phyloP scores from a whole-genome alignment of 2,113 vertebrate genomes.

The Oryctolagus cuniculus region DNA sequence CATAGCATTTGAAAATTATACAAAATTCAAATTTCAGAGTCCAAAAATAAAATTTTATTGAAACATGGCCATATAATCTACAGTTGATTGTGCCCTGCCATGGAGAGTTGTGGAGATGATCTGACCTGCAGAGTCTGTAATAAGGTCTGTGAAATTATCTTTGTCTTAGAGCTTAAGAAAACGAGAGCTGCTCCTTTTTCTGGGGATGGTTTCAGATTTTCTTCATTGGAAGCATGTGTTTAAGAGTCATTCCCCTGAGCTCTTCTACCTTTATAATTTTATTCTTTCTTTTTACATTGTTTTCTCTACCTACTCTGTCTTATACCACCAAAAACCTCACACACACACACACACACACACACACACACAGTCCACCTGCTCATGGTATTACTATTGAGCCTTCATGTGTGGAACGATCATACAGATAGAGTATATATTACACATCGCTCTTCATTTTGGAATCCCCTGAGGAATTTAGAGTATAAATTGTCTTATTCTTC shows the following conservation, averaged over 20 bases:
- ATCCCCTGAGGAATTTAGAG: background rate
- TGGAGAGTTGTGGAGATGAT: background rate
- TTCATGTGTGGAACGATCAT: constrained; percentile 27
- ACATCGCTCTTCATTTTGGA: constrained; percentile 13
- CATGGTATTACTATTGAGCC: constrained; percentile 25
- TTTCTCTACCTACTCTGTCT: background rate
- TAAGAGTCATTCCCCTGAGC: background rate
- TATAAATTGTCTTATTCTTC: background rate
- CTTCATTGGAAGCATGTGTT: constrained; percentile 20
- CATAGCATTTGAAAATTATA: constrained; percentile 28
- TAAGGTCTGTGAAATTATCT: constrained; percentile 51
- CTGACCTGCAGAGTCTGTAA: background rate
- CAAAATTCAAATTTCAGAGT: constrained; percentile 48
- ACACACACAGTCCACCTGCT: background rate
- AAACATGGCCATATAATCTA: constrained; percentile 7
- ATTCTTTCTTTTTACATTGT: constrained; percentile 29
- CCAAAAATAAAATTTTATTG: constrained; percentile 50
- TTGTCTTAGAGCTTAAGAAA: constrained; percentile 53
- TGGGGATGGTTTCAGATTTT: background rate
- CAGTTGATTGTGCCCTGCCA: background rate
- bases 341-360: background rate
- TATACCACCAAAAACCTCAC: background rate
- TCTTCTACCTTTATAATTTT: constrained; percentile 50
- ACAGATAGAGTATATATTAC: background rate
- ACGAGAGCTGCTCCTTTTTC: constrained; percentile 46